A percentile compares a stretch with the other conserved stretches of the same genome.
phyloP scores from a whole-genome alignment of 2,888 invertebrate species.

The Corythucha ciliata region DNA sequence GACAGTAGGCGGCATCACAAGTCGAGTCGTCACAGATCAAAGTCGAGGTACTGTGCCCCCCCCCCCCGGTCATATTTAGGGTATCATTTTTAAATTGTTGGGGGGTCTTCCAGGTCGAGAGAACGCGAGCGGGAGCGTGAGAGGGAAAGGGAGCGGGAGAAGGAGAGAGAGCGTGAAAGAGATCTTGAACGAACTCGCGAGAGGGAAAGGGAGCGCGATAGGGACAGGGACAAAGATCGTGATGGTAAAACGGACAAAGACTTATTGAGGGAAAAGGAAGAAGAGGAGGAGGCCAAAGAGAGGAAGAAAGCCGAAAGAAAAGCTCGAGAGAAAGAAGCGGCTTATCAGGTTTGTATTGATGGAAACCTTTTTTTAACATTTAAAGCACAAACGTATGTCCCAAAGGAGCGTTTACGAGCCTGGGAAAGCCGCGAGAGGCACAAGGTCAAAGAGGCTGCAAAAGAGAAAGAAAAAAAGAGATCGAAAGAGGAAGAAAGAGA shows the following conservation, averaged over 20 bases:
- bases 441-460: conserved; percentile 82
- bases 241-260: conserved; percentile 38
- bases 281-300: conserved; percentile 87
- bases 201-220: conserved; percentile 29
- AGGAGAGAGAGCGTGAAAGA: conserved; percentile 26
- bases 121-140: conserved; percentile 32
- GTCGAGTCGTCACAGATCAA: conserved; percentile 31
- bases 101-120: conserved; percentile 25
- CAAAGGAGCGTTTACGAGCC: conserved; percentile 46
- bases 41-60: conserved; percentile 31
- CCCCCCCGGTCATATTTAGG: neutral
- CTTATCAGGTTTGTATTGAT: conserved; percentile 61
- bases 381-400: neutral
- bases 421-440: conserved; percentile 89
- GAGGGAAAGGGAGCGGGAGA: conserved; percentile 28
- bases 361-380: neutral
- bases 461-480: conserved; percentile 74
- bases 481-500: conserved; percentile 77
- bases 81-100: conserved; percentile 1
- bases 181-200: conserved; percentile 29
- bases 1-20: conserved; percentile 31
- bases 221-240: conserved; percentile 31
- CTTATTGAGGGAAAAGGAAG: conserved; percentile 42
- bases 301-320: conserved; percentile 81
- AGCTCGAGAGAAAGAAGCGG: conserved; percentile 87